A percentile compares a stretch with the other conserved stretches of the same genome.
Evolutionary conservation across 2,113 vertebrate species (phyloP).

Genomic region (Rissa tridactyla): DNA sequence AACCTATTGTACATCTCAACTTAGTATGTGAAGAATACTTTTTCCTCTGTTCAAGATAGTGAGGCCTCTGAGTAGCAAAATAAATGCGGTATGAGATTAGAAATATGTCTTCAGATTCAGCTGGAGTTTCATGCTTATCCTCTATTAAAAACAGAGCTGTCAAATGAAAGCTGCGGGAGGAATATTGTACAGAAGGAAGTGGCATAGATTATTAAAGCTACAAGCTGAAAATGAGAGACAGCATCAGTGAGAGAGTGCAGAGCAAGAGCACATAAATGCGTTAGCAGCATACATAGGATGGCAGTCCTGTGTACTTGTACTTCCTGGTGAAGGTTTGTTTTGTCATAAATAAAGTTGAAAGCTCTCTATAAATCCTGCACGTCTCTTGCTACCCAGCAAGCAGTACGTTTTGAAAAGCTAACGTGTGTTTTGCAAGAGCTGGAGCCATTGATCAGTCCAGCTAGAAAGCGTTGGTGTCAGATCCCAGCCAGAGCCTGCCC

Average conservation of each 20-base stretch:
- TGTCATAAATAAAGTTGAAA: not conserved
- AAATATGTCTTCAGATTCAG: constrained; percentile 17
- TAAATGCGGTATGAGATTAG: not conserved
- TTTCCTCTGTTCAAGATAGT: not conserved
- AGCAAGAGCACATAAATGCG: not conserved
- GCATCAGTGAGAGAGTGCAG: not conserved
- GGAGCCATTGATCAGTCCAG: not conserved
- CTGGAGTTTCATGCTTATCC: constrained; percentile 35
- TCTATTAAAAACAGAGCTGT: constrained; percentile 53
- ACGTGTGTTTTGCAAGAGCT: not conserved
- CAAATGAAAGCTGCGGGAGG: constrained; percentile 39
- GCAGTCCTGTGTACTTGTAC: not conserved
- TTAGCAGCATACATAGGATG: not conserved
- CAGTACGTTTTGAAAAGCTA: not conserved
- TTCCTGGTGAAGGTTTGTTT: not conserved
- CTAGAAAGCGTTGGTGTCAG: not conserved
- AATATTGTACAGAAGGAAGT: constrained; percentile 13
- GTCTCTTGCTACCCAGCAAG: not conserved
- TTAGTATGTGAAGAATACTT: not conserved
- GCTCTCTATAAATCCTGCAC: not conserved
- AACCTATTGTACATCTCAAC: not conserved
- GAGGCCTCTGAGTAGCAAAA: not conserved
- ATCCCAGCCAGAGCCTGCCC: not conserved
- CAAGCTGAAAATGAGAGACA: constrained; percentile 36
- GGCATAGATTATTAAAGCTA: constrained; percentile 56